Evolutionary conservation across 2,797 vertebrate genomes (phyloP), one percentile per base, ranked within the genome.

Genomic region (Neosilurus mollespiculum): DNA sequence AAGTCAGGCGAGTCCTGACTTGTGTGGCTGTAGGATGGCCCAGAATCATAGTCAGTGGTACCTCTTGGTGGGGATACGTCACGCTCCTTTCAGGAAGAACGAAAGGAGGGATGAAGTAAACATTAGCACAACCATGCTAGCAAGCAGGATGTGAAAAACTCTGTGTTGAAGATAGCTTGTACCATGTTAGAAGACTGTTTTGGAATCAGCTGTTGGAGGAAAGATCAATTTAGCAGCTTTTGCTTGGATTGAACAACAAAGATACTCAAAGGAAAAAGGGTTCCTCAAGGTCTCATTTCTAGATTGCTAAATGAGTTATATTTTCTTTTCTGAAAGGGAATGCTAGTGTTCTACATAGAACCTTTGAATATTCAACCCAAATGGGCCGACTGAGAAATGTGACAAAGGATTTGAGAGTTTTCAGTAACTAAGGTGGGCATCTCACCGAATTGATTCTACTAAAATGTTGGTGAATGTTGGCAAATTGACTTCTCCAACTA

Each of bases 1-100:
- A 94, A 95, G 90, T 92, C 89, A 84, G 91, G 94, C 64, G 94
- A 93, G 75, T 93, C 92, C 87, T 91, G 93, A 88, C 94, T 92
- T 92, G 92, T 91, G 89, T 87, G 92, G 92, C 90, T 91, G 92
- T 93, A 93, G 80, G 93, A 93, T 90, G 92, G 93, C 85, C 95
- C 94, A 93, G 92, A 94, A 77, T 80, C 87, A 88, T 89, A 91
- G 90, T 93, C 90, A 90, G 93, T 87, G 89, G 92, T 89, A 89
- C 92, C 71, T 86, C 83, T 84, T 70, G 86, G 56, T 24, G 92
- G 93, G 85, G 93, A 93, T 90, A 81, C 54, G 26, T 85, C 83
- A 56, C 26, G 76, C 88, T 89, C 83, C 71, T 71, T 90, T 88
- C 92, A 86, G 89, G 91, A 83, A 87, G 92, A 90, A 92, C 90